These are phyloP conservation scores for Cheilosia urbana DNA, from an alignment of 2,888 invertebrate genomes.

Conservation along the genomic window DNA sequence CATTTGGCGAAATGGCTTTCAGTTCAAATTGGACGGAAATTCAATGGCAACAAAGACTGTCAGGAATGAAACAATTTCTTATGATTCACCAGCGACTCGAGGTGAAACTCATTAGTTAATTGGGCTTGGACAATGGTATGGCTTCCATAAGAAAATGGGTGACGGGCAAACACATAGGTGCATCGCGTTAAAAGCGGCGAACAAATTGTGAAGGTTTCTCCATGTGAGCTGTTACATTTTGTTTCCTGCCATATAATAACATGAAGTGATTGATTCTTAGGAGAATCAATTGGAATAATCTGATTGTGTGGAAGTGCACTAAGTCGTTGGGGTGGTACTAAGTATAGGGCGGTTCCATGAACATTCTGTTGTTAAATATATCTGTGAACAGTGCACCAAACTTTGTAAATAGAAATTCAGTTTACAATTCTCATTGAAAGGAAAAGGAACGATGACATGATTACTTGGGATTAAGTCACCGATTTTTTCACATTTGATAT, in stretches of 20 bases:
- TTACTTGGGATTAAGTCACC: too few species aligned
- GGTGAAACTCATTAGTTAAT: slow-evolving; percentile 65
- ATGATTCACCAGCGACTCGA: slow-evolving; percentile 44
- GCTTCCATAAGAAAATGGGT: slow-evolving; percentile 17
- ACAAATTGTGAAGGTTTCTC: slow-evolving; percentile 45
- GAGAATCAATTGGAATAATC: slow-evolving; percentile 11
- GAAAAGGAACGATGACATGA: too few species aligned
- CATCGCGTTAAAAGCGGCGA: slow-evolving; percentile 7
- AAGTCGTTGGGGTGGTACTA: not conserved
- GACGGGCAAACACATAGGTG: not conserved
- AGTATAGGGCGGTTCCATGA: too few species aligned
- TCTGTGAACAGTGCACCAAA: too few species aligned
- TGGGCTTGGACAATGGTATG: slow-evolving; percentile 47
- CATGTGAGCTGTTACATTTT: slow-evolving; percentile 23
- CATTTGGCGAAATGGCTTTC: slow-evolving; percentile 6
- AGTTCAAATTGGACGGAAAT: slow-evolving; percentile 25
- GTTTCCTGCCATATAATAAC: slow-evolving; percentile 10
- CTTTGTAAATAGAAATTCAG: too few species aligned
- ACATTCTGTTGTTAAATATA: too few species aligned
- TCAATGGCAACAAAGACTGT: slow-evolving; percentile 17
- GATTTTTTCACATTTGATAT: too few species aligned
- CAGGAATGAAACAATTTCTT: slow-evolving; percentile 21
- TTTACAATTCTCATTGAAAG: too few species aligned
- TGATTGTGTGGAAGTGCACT: not conserved
- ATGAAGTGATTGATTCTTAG: slow-evolving; percentile 20